Evolutionary conservation across 2,113 vertebrate genomes (phyloP).

Genomic region (Oncorhynchus kisutch): DNA sequence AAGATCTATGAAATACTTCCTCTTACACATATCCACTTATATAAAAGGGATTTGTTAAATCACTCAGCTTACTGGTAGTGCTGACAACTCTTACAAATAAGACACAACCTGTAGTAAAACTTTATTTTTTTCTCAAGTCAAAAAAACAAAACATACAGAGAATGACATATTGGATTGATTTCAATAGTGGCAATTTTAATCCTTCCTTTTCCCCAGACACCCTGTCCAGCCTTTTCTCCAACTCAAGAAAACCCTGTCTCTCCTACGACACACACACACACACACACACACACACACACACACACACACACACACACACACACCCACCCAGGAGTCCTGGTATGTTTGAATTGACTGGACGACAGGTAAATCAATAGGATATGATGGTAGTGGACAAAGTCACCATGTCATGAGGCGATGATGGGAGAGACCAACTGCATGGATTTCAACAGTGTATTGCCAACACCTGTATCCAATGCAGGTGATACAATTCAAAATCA

Average conservation of each 20-base stretch:
- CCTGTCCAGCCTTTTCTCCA: conserved; percentile 36
- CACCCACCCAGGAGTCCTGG: conserved; percentile 43
- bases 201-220: conserved; percentile 55
- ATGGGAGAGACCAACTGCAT: background rate
- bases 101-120: conserved; percentile 69
- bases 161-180: conserved; percentile 71
- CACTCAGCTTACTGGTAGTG: background rate
- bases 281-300: background rate
- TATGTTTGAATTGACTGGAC: conserved; percentile 46
- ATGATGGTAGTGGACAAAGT: conserved; percentile 34
- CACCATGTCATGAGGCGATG: conserved; percentile 1
- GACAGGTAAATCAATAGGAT: conserved; percentile 45
- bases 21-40: background rate
- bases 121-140: conserved; percentile 76
- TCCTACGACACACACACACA: conserved; percentile 6
- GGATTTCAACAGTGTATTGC: conserved; percentile 47
- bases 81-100: background rate
- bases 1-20: too few species aligned
- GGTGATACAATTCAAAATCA: conserved; percentile 28
- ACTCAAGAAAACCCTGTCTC: conserved; percentile 65
- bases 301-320: background rate
- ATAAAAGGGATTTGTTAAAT: background rate
- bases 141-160: conserved; percentile 74
- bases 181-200: conserved; percentile 78
- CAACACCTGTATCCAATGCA: conserved; percentile 30